These are phyloP conservation scores for Prosopocoilus inquinatus DNA, from an alignment of 2,888 invertebrate species.

Conservation along the genomic window DNA sequence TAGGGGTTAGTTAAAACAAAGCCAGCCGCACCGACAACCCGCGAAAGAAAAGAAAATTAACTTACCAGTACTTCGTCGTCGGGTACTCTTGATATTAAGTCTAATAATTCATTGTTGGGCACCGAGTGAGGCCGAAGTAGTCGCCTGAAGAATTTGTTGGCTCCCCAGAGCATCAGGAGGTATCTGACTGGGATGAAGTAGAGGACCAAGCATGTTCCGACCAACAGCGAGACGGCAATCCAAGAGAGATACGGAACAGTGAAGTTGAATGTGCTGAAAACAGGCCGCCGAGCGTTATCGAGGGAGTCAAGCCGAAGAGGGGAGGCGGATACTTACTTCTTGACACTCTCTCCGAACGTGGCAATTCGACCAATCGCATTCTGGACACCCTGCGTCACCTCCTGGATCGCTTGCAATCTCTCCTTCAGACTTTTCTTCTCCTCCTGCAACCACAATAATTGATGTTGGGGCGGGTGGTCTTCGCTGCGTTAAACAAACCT, in stretches of 20 bases:
- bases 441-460: slow-evolving; percentile 60
- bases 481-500: slow-evolving; percentile 51
- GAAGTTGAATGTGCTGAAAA: slow-evolving; percentile 89
- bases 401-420: slow-evolving; percentile 91
- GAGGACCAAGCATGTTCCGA: slow-evolving; percentile 72
- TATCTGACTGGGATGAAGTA: slow-evolving; percentile 88
- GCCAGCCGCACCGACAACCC: slow-evolving; percentile 12
- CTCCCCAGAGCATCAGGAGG: slow-evolving; percentile 89
- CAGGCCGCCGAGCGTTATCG: slow-evolving; percentile 5
- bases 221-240: slow-evolving; percentile 78
- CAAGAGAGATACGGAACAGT: slow-evolving; percentile 95
- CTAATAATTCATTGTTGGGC: slow-evolving; percentile 95
- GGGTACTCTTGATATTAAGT: slow-evolving; percentile 91
- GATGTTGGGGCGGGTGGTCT: neutral
- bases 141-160: slow-evolving; percentile 92
- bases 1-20: slow-evolving; percentile 9
- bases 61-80: slow-evolving; percentile 90
- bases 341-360: slow-evolving; percentile 88
- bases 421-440: slow-evolving; percentile 95
- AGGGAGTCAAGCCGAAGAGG: neutral
- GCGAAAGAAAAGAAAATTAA: slow-evolving; percentile 24
- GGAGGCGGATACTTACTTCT: slow-evolving; percentile 70
- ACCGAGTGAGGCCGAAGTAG: slow-evolving; percentile 90
- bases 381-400: slow-evolving; percentile 95
- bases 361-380: slow-evolving; percentile 93